These are phyloP conservation scores for Oligia latruncula DNA, from an alignment of 2,888 invertebrate species.

Conservation along the genomic window DNA sequence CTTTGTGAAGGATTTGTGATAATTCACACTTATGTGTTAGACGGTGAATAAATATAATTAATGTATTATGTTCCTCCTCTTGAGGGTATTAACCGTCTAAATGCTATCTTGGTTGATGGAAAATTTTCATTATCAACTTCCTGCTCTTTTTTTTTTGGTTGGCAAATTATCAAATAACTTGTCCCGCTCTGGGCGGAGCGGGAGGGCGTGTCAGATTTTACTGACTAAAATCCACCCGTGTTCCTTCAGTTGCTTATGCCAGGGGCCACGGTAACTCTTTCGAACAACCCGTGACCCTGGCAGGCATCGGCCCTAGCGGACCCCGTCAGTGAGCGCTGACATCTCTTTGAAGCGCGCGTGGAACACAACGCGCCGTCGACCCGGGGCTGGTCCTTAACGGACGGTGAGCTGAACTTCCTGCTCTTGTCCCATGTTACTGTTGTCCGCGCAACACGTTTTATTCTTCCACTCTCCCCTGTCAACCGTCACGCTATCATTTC, in stretches of 20 bases:
- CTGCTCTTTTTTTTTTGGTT: not conserved
- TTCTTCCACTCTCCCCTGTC: not conserved
- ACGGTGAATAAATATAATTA: constrained; percentile 30
- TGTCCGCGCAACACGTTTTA: not conserved
- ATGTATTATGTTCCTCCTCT: not conserved
- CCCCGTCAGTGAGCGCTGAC: too few species aligned
- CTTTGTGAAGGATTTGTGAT: constrained; percentile 48
- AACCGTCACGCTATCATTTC: not conserved
- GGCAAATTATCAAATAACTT: not conserved
- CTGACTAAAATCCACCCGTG: not conserved
- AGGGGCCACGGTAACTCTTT: too few species aligned
- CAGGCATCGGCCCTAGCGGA: too few species aligned
- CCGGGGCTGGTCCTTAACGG: too few species aligned
- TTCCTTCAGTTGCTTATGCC: too few species aligned
- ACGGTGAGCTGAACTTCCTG: too few species aligned
- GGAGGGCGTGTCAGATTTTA: not conserved
- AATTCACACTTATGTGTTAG: constrained; percentile 38
- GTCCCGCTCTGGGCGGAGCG: not conserved
- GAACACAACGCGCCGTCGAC: too few species aligned
- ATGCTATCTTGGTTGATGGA: constrained; percentile 26
- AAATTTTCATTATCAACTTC: not conserved
- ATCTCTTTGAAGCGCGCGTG: too few species aligned
- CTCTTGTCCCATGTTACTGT: not conserved
- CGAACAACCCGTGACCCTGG: too few species aligned
- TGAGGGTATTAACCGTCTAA: not conserved